Evolutionary conservation across 2,797 vertebrate genomes (phyloP), one percentile per base, ranked within the genome.

Genomic region (Benthosema pterotum): DNA sequence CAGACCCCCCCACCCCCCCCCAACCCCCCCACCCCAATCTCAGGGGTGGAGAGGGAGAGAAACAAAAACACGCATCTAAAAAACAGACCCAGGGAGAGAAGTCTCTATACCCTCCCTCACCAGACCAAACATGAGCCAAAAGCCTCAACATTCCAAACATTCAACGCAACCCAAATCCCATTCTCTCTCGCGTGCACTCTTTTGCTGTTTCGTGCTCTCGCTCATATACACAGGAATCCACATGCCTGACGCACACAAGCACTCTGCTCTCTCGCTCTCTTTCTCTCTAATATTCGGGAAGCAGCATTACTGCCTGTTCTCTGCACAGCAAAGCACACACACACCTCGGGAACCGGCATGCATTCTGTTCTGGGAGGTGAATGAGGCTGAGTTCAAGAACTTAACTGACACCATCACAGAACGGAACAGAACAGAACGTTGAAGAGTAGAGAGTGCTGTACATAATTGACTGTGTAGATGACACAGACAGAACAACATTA

Each of bases 101-200:
- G 6, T 52, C 28, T 17, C 19, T 17, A 11, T 71, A 63, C 63
- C 42, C 25, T 14, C 19, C 66, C 72, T 25, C 22, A 25, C 22
- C 22, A 25, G 22, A 83, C 63, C 75, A 57, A 65, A 76, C 71
- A 16, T 56, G 25, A 81, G 81, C 77, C 78, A 80, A 80, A 85
- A 88, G 74, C 85, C 84, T 80, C 83, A 82, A 83, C 82, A 89
- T 89, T 87, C 86, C 83, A 72, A 69, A 84, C 84, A 87, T 87
- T 87, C 84, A 84, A 87, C 77, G 85, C 85, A 89, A 87, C 82
- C 72, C 75, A 72, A 69, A 60, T 51, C 75, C 62, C 69, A 42
- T 72, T 57, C 63, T 51, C 52, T 46, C 62, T 28, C 52, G 16
- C 66, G 57, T 56, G 55, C 51, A 15, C 56, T 62, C 50, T 47